Percentiles rank a stretch among this genome's conserved stretches.
phyloP scores from a whole-genome alignment of 2,888 invertebrate genomes.

The Reticulitermes lucifugus region DNA sequence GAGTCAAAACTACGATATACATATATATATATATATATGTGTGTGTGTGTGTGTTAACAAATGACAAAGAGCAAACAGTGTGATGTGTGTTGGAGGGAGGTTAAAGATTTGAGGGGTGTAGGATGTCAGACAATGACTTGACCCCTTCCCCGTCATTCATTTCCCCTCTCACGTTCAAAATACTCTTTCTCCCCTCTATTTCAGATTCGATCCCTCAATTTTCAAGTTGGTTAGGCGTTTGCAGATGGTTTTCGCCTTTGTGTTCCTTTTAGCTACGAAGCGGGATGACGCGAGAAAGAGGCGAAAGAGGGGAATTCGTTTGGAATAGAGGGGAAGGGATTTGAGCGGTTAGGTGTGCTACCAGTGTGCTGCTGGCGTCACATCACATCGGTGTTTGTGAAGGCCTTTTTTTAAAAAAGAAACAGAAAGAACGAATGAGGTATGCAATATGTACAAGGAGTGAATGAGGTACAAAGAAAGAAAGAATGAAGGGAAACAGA shows the following conservation, averaged over 20 bases:
- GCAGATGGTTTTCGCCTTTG: conserved; percentile 46
- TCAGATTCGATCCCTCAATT: conserved; percentile 49
- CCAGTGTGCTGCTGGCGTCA: not conserved
- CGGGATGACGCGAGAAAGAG: conserved; percentile 17
- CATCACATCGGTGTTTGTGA: not conserved
- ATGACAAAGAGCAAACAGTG: conserved; percentile 44
- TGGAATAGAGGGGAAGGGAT: conserved; percentile 11
- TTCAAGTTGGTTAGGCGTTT: conserved; percentile 51
- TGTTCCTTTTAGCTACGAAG: conserved; percentile 32
- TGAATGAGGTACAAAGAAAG: no score
- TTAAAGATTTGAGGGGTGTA: conserved; percentile 12
- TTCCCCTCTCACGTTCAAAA: conserved; percentile 14
- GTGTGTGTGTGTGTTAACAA: conserved; percentile 41
- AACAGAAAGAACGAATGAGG: not conserved
- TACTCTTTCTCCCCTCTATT: conserved; percentile 30
- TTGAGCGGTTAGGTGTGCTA: conserved; percentile 10
- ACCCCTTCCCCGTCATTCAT: conserved; percentile 34
- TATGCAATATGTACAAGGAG: no score
- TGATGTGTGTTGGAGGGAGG: conserved; percentile 12
- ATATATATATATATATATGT: not conserved
- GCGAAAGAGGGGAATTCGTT: conserved; percentile 8
- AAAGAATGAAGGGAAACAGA: no score
- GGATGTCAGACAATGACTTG: conserved; percentile 42
- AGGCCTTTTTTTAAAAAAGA: not conserved
- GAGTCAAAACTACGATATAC: conserved; percentile 40